Percentiles rank a stretch among this genome's conserved stretches.
Conservation (phyloP, 2,888 invertebrate species). For the Capitulum mitella region DNA sequence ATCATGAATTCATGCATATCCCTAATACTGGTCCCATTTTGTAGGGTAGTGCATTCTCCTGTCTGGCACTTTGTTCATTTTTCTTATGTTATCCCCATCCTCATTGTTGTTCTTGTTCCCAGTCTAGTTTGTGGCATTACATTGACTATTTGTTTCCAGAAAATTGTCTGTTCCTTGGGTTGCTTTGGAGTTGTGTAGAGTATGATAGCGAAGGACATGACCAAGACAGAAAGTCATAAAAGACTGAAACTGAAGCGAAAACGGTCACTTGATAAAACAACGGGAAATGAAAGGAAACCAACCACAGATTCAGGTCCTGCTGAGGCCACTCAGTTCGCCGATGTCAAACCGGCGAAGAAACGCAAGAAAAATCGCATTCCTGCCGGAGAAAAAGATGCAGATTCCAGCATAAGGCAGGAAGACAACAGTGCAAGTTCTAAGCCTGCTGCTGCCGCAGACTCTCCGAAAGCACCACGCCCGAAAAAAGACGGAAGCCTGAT, state of each 20-base stretch:
- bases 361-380: neutral
- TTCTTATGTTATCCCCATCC: too few species aligned
- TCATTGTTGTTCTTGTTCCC: too few species aligned
- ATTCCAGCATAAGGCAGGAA: too few species aligned
- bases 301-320: neutral
- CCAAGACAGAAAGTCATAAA: neutral
- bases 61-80: too few species aligned
- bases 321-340: neutral
- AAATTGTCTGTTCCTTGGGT: too few species aligned
- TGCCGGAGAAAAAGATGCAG: neutral
- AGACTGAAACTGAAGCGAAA: neutral
- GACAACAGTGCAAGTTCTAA: neutral
- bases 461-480: neutral
- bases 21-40: too few species aligned
- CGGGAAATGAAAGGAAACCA: neutral
- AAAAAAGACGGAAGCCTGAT: neutral
- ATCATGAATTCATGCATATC: too few species aligned
- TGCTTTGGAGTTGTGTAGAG: too few species aligned
- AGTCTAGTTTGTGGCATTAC: too few species aligned
- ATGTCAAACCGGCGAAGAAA: neutral
- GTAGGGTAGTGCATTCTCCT: too few species aligned
- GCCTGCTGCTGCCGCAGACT: neutral
- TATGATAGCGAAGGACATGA: neutral
- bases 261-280: neutral
- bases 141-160: too few species aligned